Base-by-base conservation (phyloP, 2,888 invertebrate genomes). In the Allygus modestus region DNA sequence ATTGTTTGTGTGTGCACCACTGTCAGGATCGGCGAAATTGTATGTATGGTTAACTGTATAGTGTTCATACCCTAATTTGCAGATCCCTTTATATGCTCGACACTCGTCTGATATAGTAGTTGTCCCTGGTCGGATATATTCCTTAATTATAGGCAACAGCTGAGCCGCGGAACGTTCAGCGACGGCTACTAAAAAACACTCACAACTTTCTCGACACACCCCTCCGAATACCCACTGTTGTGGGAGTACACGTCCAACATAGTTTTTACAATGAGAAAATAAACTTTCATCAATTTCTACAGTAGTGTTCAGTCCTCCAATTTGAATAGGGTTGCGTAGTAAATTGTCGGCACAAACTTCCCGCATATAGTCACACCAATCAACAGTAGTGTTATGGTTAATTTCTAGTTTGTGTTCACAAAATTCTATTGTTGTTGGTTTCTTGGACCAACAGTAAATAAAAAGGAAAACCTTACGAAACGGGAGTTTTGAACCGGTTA, bases 201-300 rank as follows among this genome's bases (percentile, higher is more conserved):
- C 7, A 7, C 11, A 7, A 11, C 4, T 37, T 11, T n/a, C n/a
- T n/a, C n/a, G n/a, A n/a, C n/a, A n/a, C n/a, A n/a, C n/a, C n/a
- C n/a, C n/a, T n/a, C n/a, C 37, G 20, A 69, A 69, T 23, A 69
- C 71, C 26, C 71, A 69, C 26, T 17, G 26, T 26, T 69, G n/a
- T 69, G 17, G 33, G 7, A 65, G 20, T 20, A 82, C 65, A 26
- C 82, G 23, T 1, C 82, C 65, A 31, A 33, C 37, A 12, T 61
- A 20, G 17, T 69, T 26, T 84, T 84, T 84, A 0, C 75, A 20
- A 37, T 41, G n/a, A n/a, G n/a, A n/a, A n/a, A n/a, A n/a, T n/a
- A n/a, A n/a, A n/a, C n/a, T n/a, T n/a, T n/a, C n/a, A 26, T 73
- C 73, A n/a, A 83, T 83, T 83, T 83, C 83, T 0, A 83, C 83